These are phyloP conservation scores for Sturmia bella DNA, from an alignment of 2,888 invertebrate species.

Conservation along the genomic window DNA sequence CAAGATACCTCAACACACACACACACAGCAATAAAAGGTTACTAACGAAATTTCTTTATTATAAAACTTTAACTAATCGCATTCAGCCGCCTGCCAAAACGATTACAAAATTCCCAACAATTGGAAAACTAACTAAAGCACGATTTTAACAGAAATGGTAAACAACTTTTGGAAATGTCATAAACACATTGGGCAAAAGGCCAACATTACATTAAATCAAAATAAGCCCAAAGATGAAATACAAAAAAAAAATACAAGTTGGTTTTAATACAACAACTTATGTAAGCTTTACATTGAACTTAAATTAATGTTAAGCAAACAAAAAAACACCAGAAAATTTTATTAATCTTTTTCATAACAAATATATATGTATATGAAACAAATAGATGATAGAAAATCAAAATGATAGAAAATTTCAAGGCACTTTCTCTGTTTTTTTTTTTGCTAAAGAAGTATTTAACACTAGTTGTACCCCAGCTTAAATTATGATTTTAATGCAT, in stretches of 20 bases:
- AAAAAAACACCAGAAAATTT: too few species aligned
- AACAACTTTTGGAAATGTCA: conserved; percentile 29
- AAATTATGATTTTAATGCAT: too few species aligned
- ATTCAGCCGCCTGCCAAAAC: conserved; percentile 30
- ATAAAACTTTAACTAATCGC: conserved; percentile 6
- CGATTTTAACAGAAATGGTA: conserved; percentile 20
- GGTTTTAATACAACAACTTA: conserved; percentile 51
- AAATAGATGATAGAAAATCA: too few species aligned
- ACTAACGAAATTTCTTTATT: conserved; percentile 25
- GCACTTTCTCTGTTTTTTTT: too few species aligned
- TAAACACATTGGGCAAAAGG: conserved; percentile 60
- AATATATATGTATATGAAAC: too few species aligned
- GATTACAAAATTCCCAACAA: conserved; percentile 23
- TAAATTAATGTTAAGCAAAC: conserved; percentile 37
- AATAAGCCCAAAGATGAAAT: conserved; percentile 1
- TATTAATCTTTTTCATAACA: too few species aligned
- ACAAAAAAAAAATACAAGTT: conserved; percentile 12
- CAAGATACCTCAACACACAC: conserved; percentile 17
- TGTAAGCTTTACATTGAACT: conserved; percentile 73
- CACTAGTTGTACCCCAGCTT: too few species aligned
- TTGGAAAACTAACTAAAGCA: conserved; percentile 6
- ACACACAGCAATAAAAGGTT: neutral
- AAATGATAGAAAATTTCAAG: too few species aligned
- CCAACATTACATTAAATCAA: conserved; percentile 47
- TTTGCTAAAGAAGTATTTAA: too few species aligned